A percentile compares a stretch with the other conserved stretches of the same genome.
Evolutionary conservation across 2,888 invertebrate genomes (phyloP).

Genomic region (Dynastes grantii): DNA sequence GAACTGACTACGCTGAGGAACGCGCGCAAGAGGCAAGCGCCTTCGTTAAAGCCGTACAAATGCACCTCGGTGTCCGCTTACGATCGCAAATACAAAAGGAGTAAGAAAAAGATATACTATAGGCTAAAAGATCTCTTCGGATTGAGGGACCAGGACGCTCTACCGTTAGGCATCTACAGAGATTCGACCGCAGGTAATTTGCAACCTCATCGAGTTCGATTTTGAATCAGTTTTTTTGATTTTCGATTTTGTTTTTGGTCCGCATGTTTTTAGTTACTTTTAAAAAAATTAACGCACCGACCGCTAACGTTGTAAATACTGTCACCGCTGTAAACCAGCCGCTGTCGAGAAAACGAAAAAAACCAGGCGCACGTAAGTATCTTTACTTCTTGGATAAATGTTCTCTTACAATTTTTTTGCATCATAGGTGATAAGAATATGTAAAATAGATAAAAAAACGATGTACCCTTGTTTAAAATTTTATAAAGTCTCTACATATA

Average conservation of each 20-base stretch:
- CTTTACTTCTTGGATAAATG: slow-evolving; percentile 36
- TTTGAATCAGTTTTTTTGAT: slow-evolving; percentile 20
- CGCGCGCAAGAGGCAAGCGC: slow-evolving; percentile 75
- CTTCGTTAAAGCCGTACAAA: slow-evolving; percentile 61
- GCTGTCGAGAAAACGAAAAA: slow-evolving; percentile 81
- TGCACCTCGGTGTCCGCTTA: slow-evolving; percentile 60
- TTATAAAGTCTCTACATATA: no score
- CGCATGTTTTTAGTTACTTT: slow-evolving; percentile 77
- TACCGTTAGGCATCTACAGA: slow-evolving; percentile 71
- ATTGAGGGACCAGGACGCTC: slow-evolving; percentile 65
- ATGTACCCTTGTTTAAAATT: no score
- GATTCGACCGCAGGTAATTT: slow-evolving; percentile 71
- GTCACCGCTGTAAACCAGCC: slow-evolving; percentile 57
- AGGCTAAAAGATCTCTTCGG: slow-evolving; percentile 66
- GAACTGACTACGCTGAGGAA: slow-evolving; percentile 71
- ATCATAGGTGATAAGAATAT: no score
- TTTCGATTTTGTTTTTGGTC: slow-evolving; percentile 56
- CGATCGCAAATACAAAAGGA: slow-evolving; percentile 62
- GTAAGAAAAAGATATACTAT: slow-evolving; percentile 66
- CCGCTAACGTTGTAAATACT: slow-evolving; percentile 51
- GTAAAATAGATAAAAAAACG: no score
- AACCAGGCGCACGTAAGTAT: slow-evolving; percentile 79
- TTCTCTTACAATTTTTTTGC: no score
- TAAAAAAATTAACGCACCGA: slow-evolving; percentile 76
- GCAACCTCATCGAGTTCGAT: neutral